phyloP scores from a whole-genome alignment of 2,797 vertebrate species.

The Acanthurus leucopareius region DNA sequence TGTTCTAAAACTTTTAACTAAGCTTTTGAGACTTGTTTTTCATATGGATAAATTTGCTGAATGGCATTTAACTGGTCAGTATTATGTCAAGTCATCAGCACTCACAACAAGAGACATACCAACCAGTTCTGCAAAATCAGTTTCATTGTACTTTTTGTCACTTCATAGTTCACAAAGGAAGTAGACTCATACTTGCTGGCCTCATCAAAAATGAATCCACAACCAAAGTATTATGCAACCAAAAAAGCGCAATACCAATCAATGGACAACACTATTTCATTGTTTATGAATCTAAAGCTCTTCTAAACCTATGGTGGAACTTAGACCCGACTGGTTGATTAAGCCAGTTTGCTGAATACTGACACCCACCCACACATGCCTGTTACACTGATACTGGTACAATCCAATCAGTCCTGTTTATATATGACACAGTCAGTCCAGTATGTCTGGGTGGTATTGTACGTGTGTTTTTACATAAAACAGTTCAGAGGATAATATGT shows the following conservation, averaged over 20 bases:
- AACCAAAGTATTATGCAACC: slow-evolving; percentile 44
- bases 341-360: background rate
- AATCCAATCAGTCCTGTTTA: slow-evolving; percentile 65
- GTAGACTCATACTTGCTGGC: slow-evolving; percentile 40
- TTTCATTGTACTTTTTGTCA: slow-evolving; percentile 40
- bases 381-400: slow-evolving; percentile 58
- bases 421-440: slow-evolving; percentile 57
- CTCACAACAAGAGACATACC: background rate
- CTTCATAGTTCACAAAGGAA: slow-evolving; percentile 16
- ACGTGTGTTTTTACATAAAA: slow-evolving; percentile 75
- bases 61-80: background rate
- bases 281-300: background rate
- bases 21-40: background rate
- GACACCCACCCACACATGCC: slow-evolving; percentile 3
- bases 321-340: background rate
- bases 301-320: background rate
- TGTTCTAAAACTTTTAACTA: background rate
- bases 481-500: slow-evolving; percentile 39
- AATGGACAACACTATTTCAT: background rate
- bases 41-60: background rate
- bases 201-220: slow-evolving; percentile 45
- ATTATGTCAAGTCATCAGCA: slow-evolving; percentile 14
- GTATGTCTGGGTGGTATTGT: slow-evolving; percentile 44
- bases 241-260: background rate
- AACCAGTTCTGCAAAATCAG: slow-evolving; percentile 56